These are phyloP conservation scores for Struthio camelus DNA, from an alignment of 2,113 vertebrate genomes.

Conservation along the genomic window DNA sequence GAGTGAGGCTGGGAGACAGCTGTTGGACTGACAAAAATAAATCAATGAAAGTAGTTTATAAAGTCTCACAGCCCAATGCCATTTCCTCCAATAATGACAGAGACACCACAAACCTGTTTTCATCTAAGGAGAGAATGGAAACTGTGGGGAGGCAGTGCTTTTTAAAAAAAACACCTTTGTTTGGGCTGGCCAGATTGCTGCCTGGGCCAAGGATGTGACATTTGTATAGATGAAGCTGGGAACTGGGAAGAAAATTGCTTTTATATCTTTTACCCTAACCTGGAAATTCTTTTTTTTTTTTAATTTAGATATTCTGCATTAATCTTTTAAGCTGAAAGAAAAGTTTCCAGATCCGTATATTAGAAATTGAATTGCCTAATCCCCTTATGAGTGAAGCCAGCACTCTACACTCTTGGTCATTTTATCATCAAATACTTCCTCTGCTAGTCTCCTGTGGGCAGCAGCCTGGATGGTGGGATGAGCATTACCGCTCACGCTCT, in stretches of 20 bases:
- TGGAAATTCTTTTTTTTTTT: not conserved
- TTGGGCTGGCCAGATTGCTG: constrained; percentile 48
- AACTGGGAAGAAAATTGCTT: not conserved
- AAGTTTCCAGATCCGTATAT: not conserved
- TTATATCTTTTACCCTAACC: not conserved
- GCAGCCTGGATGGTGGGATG: not conserved
- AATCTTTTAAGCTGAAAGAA: not conserved
- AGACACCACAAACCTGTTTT: constrained; percentile 13
- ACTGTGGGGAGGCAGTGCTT: not conserved
- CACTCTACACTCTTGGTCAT: not conserved
- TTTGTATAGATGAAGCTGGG: constrained; percentile 57
- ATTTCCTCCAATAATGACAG: constrained; percentile 39
- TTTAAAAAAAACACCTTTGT: not conserved
- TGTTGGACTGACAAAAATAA: not conserved
- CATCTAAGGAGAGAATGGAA: constrained; percentile 36
- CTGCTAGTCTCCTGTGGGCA: not conserved
- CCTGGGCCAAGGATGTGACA: constrained; percentile 44
- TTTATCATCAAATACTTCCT: not conserved
- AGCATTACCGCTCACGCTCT: not conserved
- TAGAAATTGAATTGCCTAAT: not conserved
- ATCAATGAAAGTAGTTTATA: constrained; percentile 17
- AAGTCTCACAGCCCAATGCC: not conserved
- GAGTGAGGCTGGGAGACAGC: not conserved
- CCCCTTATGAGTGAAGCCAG: not conserved
- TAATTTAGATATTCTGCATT: not conserved